These are phyloP conservation scores for Dryococelus australis DNA, from an alignment of 2,888 invertebrate species.

Conservation along the genomic window DNA sequence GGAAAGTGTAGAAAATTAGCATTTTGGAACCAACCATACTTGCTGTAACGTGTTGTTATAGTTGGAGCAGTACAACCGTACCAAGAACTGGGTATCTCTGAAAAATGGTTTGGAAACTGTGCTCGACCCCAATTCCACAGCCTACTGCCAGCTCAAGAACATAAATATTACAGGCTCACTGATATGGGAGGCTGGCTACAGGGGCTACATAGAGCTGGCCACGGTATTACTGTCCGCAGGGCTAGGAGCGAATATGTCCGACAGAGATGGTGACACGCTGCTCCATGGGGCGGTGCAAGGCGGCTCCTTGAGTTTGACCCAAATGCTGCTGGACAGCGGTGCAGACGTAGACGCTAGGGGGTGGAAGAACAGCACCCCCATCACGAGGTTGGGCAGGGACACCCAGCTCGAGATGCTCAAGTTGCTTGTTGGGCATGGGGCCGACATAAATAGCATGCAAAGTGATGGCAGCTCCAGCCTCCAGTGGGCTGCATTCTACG, in stretches of 20 bases:
- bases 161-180: neutral
- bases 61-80: neutral
- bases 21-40: no score
- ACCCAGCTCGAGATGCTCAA: neutral
- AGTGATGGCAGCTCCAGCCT: neutral
- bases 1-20: no score
- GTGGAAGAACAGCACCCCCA: neutral
- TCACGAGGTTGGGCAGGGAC: neutral
- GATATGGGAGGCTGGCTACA: neutral
- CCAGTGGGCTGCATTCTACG: neutral
- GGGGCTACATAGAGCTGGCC: neutral
- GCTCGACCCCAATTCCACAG: neutral
- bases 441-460: neutral
- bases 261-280: neutral
- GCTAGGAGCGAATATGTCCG: neutral
- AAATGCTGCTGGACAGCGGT: neutral
- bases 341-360: neutral
- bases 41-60: neutral
- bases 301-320: neutral
- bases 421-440: neutral
- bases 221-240: neutral
- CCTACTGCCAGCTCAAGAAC: neutral
- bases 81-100: neutral
- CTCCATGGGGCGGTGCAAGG: neutral
- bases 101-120: neutral